These are phyloP conservation scores for Halocaridina rubra DNA, from an alignment of 2,888 invertebrate genomes.

Conservation along the genomic window DNA sequence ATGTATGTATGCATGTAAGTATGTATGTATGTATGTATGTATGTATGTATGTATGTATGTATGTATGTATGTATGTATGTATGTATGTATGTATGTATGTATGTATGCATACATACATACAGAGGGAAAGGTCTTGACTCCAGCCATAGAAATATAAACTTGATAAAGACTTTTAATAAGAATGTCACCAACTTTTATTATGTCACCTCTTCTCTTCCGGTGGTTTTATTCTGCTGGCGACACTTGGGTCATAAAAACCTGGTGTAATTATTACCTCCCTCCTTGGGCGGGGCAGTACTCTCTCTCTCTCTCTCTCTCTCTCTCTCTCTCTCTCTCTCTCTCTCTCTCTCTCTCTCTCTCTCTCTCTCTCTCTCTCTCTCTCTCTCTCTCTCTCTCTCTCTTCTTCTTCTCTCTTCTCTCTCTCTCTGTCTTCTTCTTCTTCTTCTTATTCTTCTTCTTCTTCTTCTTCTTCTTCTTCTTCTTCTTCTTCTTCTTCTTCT, in stretches of 20 bases:
- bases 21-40: background rate
- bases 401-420: background rate
- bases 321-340: conserved; percentile 2
- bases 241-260: too few species aligned
- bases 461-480: background rate
- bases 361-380: background rate
- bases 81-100: background rate
- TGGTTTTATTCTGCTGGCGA: too few species aligned
- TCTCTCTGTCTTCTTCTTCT: conserved; percentile 10
- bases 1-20: background rate
- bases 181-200: too few species aligned
- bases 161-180: too few species aligned
- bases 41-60: background rate
- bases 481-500: background rate
- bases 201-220: too few species aligned
- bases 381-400: background rate
- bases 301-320: conserved; percentile 2
- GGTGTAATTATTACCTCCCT: too few species aligned
- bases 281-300: too few species aligned
- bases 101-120: background rate
- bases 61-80: background rate
- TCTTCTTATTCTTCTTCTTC: background rate
- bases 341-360: conserved; percentile 16
- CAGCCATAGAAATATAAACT: too few species aligned
- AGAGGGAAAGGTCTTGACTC: too few species aligned